Conservation (phyloP, 2,797 vertebrate species). For the Gymnocypris eckloni region DNA sequence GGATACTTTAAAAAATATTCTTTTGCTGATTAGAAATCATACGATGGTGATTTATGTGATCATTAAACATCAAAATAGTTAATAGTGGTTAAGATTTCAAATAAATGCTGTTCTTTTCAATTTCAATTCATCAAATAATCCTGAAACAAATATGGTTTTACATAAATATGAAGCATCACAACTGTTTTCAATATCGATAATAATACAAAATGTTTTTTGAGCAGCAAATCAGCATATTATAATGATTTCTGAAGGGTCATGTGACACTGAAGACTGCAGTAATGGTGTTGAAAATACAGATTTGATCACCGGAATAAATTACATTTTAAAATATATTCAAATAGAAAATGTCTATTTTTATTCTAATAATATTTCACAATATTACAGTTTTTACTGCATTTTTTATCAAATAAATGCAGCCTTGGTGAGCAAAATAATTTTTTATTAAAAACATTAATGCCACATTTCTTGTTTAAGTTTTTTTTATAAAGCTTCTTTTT, state of each 20-base stretch:
- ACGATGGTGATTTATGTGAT: background rate
- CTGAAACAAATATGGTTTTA: too few species aligned
- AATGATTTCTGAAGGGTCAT: background rate
- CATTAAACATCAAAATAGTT: background rate
- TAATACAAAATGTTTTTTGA: background rate
- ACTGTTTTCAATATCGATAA: background rate
- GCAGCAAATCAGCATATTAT: background rate
- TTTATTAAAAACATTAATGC: background rate
- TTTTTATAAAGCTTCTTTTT: background rate
- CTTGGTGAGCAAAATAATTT: background rate
- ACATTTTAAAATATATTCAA: background rate
- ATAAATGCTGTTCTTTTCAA: background rate
- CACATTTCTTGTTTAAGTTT: background rate
- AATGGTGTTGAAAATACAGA: background rate
- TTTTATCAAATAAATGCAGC: background rate
- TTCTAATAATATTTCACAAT: background rate
- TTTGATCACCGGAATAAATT: background rate
- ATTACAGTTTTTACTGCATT: background rate
- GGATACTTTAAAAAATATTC: background rate
- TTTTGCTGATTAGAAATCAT: background rate
- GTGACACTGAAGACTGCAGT: background rate
- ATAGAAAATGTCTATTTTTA: background rate
- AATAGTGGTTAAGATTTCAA: background rate
- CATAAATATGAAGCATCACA: background rate
- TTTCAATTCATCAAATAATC: background rate